Conservation (phyloP, 1,140 invertebrate species). For the Pseudobourletiella spinata region DNA sequence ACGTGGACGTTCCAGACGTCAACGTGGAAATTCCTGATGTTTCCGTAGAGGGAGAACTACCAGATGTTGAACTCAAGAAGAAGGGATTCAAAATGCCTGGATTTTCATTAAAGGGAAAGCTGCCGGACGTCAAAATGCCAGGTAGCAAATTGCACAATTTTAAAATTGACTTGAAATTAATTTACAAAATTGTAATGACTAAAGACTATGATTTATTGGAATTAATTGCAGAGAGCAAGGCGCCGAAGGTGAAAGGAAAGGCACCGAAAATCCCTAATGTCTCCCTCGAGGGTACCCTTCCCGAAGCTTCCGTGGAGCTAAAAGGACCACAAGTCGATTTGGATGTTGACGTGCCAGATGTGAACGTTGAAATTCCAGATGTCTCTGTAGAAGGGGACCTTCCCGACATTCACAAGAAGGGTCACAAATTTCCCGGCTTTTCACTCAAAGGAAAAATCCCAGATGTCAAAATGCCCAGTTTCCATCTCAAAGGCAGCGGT, state of each 20-base stretch:
- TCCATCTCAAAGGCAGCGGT: not conserved
- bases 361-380: not conserved
- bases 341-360: not conserved
- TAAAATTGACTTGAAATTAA: not conserved
- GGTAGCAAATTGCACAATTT: not conserved
- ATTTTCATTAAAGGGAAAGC: not conserved
- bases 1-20: not conserved
- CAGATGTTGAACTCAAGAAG: no score
- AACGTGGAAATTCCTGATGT: not conserved
- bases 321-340: not conserved
- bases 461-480: not conserved
- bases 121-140: not conserved
- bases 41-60: not conserved
- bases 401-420: not conserved
- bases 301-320: not conserved
- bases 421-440: not conserved
- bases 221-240: not conserved
- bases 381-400: not conserved
- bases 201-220: not conserved
- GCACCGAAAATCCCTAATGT: not conserved
- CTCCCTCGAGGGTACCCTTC: not conserved
- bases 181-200: not conserved
- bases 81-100: no score
- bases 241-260: not conserved
- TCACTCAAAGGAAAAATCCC: constrained; percentile 1